These are phyloP conservation scores for Lasiommata megera DNA, from an alignment of 2,888 invertebrate species.

Conservation along the genomic window DNA sequence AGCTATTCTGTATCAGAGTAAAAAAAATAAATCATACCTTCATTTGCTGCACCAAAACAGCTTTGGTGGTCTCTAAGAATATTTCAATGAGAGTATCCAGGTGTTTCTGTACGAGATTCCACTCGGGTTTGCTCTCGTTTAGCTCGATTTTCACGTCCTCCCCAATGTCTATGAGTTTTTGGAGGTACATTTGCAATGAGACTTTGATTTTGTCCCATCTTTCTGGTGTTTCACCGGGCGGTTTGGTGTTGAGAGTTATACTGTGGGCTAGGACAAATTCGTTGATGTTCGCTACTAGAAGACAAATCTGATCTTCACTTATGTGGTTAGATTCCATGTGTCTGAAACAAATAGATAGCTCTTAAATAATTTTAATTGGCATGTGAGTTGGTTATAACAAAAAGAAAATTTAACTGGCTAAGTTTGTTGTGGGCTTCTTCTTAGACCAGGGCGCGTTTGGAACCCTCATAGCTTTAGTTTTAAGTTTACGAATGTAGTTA, in stretches of 20 bases:
- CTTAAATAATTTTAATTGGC: too few species aligned
- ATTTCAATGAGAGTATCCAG: slow-evolving; percentile 77
- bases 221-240: slow-evolving; percentile 73
- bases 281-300: slow-evolving; percentile 78
- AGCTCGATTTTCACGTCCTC: slow-evolving; percentile 75
- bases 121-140: slow-evolving; percentile 67
- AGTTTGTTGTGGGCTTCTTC: too few species aligned
- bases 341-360: slow-evolving; percentile 41
- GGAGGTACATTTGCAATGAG: slow-evolving; percentile 68
- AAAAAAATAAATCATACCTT: too few species aligned
- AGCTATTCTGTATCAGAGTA: too few species aligned
- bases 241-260: slow-evolving; percentile 72
- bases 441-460: too few species aligned
- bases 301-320: slow-evolving; percentile 69
- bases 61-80: slow-evolving; percentile 81
- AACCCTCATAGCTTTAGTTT: too few species aligned
- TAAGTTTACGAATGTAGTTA: too few species aligned
- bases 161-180: slow-evolving; percentile 71
- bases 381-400: too few species aligned
- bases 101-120: slow-evolving; percentile 63
- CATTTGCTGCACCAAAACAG: slow-evolving; percentile 80
- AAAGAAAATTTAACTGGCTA: too few species aligned
- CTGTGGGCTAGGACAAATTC: slow-evolving; percentile 80
- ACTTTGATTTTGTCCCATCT: slow-evolving; percentile 75
- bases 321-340: slow-evolving; percentile 58